phyloP scores from a whole-genome alignment of 2,113 vertebrate genomes.

The Strix aluco region DNA sequence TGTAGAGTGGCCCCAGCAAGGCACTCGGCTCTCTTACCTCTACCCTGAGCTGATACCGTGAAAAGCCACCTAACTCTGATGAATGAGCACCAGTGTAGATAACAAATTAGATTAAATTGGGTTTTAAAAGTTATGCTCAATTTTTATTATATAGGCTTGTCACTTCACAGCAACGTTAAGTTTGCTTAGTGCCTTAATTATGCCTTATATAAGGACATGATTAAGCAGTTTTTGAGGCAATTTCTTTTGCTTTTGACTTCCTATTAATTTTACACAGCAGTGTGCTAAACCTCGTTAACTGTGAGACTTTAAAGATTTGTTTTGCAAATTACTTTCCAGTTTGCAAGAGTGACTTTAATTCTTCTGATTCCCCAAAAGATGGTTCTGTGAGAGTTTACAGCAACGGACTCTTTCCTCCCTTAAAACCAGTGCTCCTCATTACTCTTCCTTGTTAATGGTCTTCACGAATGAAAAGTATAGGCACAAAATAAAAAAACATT shows the following conservation, averaged over 20 bases:
- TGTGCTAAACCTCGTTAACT: neutral
- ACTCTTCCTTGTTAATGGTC: neutral
- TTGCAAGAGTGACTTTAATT: neutral
- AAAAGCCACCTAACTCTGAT: neutral
- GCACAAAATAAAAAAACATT: fast-evolving
- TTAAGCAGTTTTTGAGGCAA: neutral
- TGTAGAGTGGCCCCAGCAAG: neutral
- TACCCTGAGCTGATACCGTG: neutral
- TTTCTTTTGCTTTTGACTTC: neutral
- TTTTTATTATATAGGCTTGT: neutral
- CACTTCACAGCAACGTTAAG: neutral
- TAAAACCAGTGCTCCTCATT: neutral
- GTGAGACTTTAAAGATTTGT: neutral
- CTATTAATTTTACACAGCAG: neutral
- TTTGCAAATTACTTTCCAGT: neutral
- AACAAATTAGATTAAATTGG: neutral
- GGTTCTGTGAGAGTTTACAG: neutral
- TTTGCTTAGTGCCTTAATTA: neutral
- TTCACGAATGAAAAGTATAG: neutral
- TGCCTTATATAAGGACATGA: neutral
- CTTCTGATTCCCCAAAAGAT: neutral
- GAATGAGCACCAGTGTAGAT: neutral
- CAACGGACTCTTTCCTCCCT: neutral
- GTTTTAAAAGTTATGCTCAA: neutral
- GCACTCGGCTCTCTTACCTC: neutral